A percentile compares a stretch with the other conserved stretches of the same genome.
These are phyloP conservation scores for Kryptolebias marmoratus DNA, from an alignment of 2,113 vertebrate species.

Conservation along the genomic window DNA sequence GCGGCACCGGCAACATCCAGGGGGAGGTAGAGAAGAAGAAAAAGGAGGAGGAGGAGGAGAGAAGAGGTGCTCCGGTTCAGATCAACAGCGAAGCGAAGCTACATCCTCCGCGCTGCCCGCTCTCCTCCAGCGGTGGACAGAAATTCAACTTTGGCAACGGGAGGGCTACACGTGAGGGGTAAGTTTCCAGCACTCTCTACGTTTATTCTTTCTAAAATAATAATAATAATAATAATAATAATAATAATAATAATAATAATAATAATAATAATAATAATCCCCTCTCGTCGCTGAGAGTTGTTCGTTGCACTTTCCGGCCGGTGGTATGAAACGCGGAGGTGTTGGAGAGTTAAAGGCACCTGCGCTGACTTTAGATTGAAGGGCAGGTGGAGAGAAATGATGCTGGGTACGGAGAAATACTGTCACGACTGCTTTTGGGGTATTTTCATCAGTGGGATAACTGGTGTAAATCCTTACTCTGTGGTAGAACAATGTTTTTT, in stretches of 20 bases:
- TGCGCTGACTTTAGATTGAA: too few species aligned
- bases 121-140: constrained; percentile 32
- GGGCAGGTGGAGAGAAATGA: too few species aligned
- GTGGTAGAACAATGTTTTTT: too few species aligned
- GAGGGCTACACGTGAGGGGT: constrained; percentile 49
- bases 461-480: too few species aligned
- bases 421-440: too few species aligned
- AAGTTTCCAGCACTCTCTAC: constrained; percentile 26
- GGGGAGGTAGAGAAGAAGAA: constrained; percentile 22
- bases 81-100: constrained; percentile 38
- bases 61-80: constrained; percentile 48
- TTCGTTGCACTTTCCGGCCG: neutral
- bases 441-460: too few species aligned
- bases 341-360: too few species aligned
- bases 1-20: constrained; percentile 54
- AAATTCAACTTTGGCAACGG: constrained; percentile 61
- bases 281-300: neutral
- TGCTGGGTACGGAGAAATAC: too few species aligned
- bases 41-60: constrained; percentile 26
- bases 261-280: too few species aligned
- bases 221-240: too few species aligned
- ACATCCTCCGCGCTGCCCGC: constrained; percentile 19
- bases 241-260: too few species aligned
- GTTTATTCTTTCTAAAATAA: neutral
- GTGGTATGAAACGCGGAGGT: too few species aligned